Percentiles rank a stretch among this genome's conserved stretches.
phyloP scores from a whole-genome alignment of 64 coral and sea anemone genomes.

The Acropora tenuis region DNA sequence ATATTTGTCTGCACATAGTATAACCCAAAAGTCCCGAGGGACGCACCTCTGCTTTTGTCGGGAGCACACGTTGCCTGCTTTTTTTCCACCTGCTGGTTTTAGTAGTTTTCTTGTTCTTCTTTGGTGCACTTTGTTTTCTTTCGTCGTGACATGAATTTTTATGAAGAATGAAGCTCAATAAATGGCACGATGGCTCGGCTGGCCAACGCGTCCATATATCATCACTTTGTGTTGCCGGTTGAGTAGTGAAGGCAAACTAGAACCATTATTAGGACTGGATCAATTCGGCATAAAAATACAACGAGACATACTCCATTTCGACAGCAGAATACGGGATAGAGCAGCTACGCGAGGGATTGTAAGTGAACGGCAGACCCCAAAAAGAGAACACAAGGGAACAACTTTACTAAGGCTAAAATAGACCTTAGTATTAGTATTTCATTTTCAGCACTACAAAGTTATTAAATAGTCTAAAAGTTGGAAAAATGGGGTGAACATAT shows the following conservation, averaged over 20 bases:
- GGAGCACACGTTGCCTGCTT: background rate
- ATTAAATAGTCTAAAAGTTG: no score
- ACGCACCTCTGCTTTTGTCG: conserved; percentile 5
- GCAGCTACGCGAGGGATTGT: no score
- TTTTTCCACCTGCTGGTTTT: background rate
- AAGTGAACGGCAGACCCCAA: no score
- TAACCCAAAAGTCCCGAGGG: conserved; percentile 6
- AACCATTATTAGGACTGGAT: no score
- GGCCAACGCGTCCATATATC: background rate
- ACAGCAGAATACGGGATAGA: no score
- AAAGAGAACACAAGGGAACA: no score
- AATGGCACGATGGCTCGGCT: conserved; percentile 12
- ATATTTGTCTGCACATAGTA: background rate
- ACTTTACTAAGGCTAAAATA: no score
- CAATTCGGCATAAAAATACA: no score
- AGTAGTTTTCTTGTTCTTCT: background rate
- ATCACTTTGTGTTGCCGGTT: conserved; percentile 16
- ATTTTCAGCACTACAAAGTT: no score
- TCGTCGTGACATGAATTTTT: background rate
- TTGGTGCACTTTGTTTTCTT: background rate
- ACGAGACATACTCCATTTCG: no score
- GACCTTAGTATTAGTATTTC: no score
- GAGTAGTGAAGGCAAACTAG: conserved; percentile 17
- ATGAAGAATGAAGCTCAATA: background rate
- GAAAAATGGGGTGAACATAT: no score